Base-by-base conservation (phyloP, 2,888 invertebrate species). In the Dryococelus australis region DNA sequence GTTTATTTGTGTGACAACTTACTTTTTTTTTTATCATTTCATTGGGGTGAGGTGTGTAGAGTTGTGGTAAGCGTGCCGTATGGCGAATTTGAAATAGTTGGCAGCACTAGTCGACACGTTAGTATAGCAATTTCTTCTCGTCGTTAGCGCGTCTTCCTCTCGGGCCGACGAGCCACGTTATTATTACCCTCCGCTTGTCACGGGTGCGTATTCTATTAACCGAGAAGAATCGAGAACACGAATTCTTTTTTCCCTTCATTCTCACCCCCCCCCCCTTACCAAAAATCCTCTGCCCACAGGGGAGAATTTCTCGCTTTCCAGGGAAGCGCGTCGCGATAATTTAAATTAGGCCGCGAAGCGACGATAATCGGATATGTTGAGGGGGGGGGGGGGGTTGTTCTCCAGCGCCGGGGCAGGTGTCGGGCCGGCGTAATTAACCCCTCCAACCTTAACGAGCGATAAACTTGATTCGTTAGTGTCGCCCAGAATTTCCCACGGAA, bases 391-490 rank as follows among this genome's bases (percentile, higher is more conserved):
- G n/a, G n/a, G n/a, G n/a, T n/a, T n/a, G 65, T 20, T 65, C 65
- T 65, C 65, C 20, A 5, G 20, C 65, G 65, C 20, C 20, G 65
- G 20, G 65, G 16, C 65, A 65, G 65, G 65, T 65, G 65, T 65
- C 16, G 13, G 5, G 10, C 4, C 20, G 65, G 65, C 65, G 65
- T 65, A 65, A 65, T 65, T 65, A 65, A 65, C 65, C 16, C 16
- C 24, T 65, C 24, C 16, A 13, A n/a, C n/a, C 20, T 24, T 13
- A 24, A 24, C 65, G 65, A 24, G 65, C 65, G 65, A 65, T 65
- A 65, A 65, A 65, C 65, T 65, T 16, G 65, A 65, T 65, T 65
- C 65, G 65, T 65, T 65, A 65, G 65, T 65, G 65, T 65, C 65
- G 24, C 24, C 65, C 10, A 16, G 65, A 20, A 20, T 65, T n/a